phyloP scores from a whole-genome alignment of 2,888 invertebrate genomes.

The Tipula unca region DNA sequence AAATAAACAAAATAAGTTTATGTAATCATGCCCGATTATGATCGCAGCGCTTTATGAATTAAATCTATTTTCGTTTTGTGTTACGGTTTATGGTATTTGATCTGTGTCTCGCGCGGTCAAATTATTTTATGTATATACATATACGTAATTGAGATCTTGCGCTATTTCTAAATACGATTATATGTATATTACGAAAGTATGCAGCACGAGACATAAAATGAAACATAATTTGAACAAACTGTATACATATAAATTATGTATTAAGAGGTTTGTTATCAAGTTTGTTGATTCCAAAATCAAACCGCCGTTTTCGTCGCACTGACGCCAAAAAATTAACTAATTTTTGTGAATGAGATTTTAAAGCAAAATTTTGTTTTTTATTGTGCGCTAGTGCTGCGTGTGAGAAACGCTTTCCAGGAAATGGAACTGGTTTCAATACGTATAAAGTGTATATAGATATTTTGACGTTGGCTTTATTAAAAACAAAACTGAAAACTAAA shows the following conservation, averaged over 20 bases:
- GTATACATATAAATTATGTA: background rate
- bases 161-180: background rate
- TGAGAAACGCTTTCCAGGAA: constrained; percentile 4
- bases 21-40: background rate
- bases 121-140: background rate
- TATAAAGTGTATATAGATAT: background rate
- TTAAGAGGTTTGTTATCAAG: background rate
- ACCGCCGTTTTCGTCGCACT: background rate
- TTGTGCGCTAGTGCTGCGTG: too few species aligned
- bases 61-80: background rate
- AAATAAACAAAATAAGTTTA: background rate
- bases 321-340: background rate
- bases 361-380: background rate
- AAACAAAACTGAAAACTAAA: background rate
- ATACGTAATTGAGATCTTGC: background rate
- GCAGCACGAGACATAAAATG: background rate
- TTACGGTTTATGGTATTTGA: background rate
- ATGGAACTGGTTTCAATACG: background rate
- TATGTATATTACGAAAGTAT: background rate
- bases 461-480: background rate
- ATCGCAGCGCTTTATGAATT: background rate
- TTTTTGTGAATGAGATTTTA: background rate
- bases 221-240: too few species aligned
- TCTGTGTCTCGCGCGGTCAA: background rate
- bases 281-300: background rate